Evolutionary conservation across 30 jellyfish, hydroid and myxozoan genomes (phyloP).

Genomic region (Chrysaora quinquecirrha): DNA sequence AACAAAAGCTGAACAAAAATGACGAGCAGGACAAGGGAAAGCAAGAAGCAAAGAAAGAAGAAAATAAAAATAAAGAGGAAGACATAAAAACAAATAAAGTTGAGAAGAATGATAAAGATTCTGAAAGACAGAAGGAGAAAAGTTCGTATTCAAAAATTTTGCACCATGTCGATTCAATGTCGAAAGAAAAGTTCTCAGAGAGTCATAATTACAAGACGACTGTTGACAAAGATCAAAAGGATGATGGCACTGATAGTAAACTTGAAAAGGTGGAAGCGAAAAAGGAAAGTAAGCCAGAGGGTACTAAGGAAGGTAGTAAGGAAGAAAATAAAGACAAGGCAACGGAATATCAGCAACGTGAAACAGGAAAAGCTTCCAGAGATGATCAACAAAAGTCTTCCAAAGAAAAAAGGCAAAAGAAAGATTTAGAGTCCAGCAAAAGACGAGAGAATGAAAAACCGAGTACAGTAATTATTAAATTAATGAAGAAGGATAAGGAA

Average conservation of each 20-base stretch:
- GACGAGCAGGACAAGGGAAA: neutral
- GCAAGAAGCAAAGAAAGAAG: conserved; percentile 10
- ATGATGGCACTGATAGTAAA: neutral
- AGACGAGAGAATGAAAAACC: neutral
- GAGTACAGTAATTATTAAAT: neutral
- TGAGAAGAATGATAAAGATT: neutral
- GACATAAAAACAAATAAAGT: neutral
- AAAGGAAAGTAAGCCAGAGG: neutral
- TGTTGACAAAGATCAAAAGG: neutral
- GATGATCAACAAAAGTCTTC: neutral
- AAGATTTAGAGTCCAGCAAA: neutral
- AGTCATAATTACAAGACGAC: neutral
- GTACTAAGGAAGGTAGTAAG: neutral
- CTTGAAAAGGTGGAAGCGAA: neutral
- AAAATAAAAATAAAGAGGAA: neutral
- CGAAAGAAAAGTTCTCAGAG: neutral
- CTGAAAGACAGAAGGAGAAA: neutral
- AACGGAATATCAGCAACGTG: neutral
- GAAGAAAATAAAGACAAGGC: conserved; percentile 6
- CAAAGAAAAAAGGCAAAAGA: neutral
- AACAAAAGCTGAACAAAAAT: neutral
- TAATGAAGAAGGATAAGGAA: neutral
- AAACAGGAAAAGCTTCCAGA: neutral
- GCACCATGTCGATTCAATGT: neutral
- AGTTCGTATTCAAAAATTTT: no score